Conservation (phyloP, 2,797 vertebrate genomes). For the Tenualosa thibaudeaui region DNA sequence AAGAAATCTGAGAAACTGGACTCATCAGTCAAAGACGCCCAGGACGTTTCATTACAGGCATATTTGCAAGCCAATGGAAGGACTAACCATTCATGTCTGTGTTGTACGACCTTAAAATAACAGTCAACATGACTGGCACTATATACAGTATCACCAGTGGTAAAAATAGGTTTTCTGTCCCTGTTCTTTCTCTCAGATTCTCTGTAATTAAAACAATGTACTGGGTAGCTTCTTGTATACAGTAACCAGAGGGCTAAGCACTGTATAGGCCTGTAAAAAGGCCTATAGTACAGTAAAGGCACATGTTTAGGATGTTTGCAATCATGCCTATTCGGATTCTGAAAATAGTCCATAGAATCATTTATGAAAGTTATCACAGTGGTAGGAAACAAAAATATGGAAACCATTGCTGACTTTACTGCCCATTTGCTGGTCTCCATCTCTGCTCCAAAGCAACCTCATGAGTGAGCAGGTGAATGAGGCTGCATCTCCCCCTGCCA, state of each 20-base stretch:
- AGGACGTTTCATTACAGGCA: neutral
- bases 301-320: neutral
- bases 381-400: neutral
- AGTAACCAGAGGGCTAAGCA: neutral
- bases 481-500: slow-evolving; percentile 40
- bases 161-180: neutral
- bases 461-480: neutral
- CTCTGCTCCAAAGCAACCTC: too few species aligned
- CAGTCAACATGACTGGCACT: neutral
- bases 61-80: too few species aligned
- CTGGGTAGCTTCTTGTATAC: neutral
- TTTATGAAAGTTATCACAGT: neutral
- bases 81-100: neutral
- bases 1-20: neutral
- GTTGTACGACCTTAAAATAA: neutral
- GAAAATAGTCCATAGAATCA: too few species aligned
- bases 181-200: neutral
- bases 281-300: neutral
- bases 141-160: neutral
- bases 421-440: neutral
- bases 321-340: neutral
- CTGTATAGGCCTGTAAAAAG: neutral
- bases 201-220: neutral
- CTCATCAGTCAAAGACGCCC: neutral
- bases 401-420: neutral